Conservation (phyloP, 2,797 vertebrate genomes). For the Petrocephalus sullivani region DNA sequence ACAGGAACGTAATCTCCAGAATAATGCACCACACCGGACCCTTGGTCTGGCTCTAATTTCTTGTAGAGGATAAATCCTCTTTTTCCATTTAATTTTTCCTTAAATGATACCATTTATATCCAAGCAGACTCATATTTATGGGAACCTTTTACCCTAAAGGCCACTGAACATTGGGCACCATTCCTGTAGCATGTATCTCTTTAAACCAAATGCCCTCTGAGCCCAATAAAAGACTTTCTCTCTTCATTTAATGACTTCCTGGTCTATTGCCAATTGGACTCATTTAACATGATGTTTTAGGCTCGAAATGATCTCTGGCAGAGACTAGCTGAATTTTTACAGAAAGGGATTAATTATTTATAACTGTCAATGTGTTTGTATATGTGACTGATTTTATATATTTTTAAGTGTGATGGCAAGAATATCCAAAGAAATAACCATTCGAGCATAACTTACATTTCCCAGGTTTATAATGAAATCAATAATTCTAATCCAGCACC, state of each 20-base stretch:
- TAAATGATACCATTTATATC: background rate
- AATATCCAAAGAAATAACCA: background rate
- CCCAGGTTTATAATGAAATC: background rate
- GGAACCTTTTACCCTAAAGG: slow-evolving; percentile 20
- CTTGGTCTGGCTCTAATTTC: background rate
- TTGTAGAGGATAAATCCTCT: background rate
- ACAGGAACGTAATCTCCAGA: background rate
- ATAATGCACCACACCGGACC: background rate
- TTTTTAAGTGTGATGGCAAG: background rate
- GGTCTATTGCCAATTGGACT: slow-evolving; percentile 12
- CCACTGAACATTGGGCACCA: background rate
- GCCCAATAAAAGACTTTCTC: slow-evolving; percentile 15
- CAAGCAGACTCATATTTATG: slow-evolving; percentile 20
- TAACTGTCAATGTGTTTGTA: background rate
- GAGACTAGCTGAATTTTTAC: background rate
- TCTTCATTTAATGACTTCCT: slow-evolving; percentile 16
- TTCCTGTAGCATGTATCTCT: slow-evolving; percentile 13
- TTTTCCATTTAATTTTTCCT: background rate
- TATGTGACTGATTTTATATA: background rate
- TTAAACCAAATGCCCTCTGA: slow-evolving; percentile 18
- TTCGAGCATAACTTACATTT: background rate
- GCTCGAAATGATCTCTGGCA: background rate
- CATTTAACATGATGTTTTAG: slow-evolving; percentile 3
- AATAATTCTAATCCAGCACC: background rate
- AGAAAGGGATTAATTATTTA: background rate